phyloP scores from a whole-genome alignment of 1,140 invertebrate genomes.

The Rhizoglyphus robini region DNA sequence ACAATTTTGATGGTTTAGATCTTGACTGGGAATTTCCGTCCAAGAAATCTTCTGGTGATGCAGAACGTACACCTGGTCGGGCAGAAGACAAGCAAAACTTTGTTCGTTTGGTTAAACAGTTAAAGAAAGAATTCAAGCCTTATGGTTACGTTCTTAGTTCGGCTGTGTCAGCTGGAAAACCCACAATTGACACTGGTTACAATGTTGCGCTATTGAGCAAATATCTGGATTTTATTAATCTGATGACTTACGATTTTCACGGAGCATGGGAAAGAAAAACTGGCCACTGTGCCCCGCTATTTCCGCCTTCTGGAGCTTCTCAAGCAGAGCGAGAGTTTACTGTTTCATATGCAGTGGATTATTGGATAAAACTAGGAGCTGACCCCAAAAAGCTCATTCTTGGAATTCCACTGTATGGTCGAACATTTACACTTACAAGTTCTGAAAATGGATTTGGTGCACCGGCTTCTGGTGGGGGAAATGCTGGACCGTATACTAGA shows the following conservation, averaged over 20 bases:
- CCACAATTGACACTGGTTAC: constrained; percentile 50
- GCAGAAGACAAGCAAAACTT: constrained; percentile 12
- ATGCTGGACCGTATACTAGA: constrained; percentile 47
- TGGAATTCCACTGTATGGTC: constrained; percentile 52
- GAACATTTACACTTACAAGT: constrained; percentile 43
- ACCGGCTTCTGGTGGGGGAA: constrained; percentile 55
- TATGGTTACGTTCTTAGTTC: constrained; percentile 37
- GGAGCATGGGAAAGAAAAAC: constrained; percentile 59
- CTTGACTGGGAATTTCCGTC: constrained; percentile 40
- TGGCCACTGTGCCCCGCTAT: constrained; percentile 38
- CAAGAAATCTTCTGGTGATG: background rate
- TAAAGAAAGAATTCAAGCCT: constrained; percentile 36
- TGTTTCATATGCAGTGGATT: constrained; percentile 27
- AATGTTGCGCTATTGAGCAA: constrained; percentile 52
- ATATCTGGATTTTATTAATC: constrained; percentile 62
- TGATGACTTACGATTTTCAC: constrained; percentile 80
- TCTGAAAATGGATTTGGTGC: constrained; percentile 6
- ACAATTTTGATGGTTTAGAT: constrained; percentile 48
- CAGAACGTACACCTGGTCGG: constrained; percentile 6
- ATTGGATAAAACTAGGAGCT: constrained; percentile 54
- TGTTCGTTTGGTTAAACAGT: background rate
- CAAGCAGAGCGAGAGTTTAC: constrained; percentile 4
- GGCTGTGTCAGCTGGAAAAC: constrained; percentile 42
- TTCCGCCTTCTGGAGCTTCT: background rate
- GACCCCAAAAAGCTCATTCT: constrained; percentile 56